phyloP scores from a whole-genome alignment of 2,888 invertebrate genomes.

The Dromius quadrimaculatus region DNA sequence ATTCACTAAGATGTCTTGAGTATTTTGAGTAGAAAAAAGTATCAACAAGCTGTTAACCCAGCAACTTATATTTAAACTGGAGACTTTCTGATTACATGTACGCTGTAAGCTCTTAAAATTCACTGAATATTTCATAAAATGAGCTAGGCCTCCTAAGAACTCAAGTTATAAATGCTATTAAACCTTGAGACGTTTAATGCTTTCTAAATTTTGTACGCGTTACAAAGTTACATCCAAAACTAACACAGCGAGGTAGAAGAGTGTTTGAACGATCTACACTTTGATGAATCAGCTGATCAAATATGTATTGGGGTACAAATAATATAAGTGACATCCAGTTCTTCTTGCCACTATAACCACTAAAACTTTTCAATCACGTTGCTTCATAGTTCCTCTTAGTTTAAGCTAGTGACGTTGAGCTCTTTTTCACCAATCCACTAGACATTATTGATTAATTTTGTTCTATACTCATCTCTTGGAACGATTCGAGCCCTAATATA shows the following conservation, averaged over 20 bases:
- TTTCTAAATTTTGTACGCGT: slow-evolving; percentile 34
- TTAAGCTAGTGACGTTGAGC: too few species aligned
- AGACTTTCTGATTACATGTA: slow-evolving; percentile 26
- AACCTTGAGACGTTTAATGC: slow-evolving; percentile 39
- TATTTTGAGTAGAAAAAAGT: background rate
- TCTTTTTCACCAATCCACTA: too few species aligned
- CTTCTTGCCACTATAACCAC: too few species aligned
- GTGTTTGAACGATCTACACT: too few species aligned
- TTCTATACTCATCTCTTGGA: too few species aligned
- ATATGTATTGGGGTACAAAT: too few species aligned
- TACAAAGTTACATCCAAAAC: slow-evolving; percentile 28
- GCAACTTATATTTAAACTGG: slow-evolving; percentile 28
- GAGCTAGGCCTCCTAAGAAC: slow-evolving; percentile 49
- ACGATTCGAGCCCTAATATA: too few species aligned
- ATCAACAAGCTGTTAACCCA: slow-evolving; percentile 15
- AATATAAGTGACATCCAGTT: too few species aligned
- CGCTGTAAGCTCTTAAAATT: slow-evolving; percentile 29
- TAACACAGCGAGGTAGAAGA: background rate
- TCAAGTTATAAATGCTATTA: slow-evolving; percentile 47
- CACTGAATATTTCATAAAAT: slow-evolving; percentile 45
- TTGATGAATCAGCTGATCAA: background rate
- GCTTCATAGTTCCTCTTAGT: too few species aligned
- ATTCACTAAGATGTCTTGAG: background rate
- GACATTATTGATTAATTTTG: too few species aligned
- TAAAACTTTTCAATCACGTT: too few species aligned